Percentiles rank a stretch among this genome's conserved stretches.
These are phyloP conservation scores for Anguilla rostrata DNA, from an alignment of 2,113 vertebrate species.

Conservation along the genomic window DNA sequence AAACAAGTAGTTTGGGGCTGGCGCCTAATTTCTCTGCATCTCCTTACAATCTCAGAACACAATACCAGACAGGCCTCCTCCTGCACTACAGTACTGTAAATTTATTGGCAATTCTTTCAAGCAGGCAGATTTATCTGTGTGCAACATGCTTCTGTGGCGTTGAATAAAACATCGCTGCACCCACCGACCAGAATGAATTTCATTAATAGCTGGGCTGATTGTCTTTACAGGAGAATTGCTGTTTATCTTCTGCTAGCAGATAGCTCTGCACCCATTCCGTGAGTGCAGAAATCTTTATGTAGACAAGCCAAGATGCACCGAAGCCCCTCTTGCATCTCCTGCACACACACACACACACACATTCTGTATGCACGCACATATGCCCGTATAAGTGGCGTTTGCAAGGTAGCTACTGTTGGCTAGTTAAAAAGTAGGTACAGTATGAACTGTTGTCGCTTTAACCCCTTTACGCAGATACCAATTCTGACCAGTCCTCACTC, in stretches of 20 bases:
- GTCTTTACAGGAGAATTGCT: slow-evolving; percentile 18
- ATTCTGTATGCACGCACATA: too few relatives aligned
- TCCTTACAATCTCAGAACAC: not conserved
- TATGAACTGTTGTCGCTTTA: too few relatives aligned
- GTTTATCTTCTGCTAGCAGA: slow-evolving; percentile 21
- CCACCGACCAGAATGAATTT: slow-evolving; percentile 3
- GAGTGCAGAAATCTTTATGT: not conserved
- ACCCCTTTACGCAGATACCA: too few relatives aligned
- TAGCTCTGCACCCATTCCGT: not conserved
- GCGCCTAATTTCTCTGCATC: not conserved
- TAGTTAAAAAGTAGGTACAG: too few relatives aligned
- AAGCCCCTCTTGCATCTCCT: too few relatives aligned
- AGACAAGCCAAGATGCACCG: not conserved
- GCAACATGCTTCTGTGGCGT: not conserved
- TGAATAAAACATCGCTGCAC: slow-evolving; percentile 19
- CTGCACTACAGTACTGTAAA: not conserved
- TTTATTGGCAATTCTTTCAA: slow-evolving; percentile 9
- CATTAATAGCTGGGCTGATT: slow-evolving; percentile 16
- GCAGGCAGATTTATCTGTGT: slow-evolving; percentile 3
- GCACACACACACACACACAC: too few relatives aligned
- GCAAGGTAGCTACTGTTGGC: too few relatives aligned
- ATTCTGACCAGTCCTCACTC: too few relatives aligned
- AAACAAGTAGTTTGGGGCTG: not conserved
- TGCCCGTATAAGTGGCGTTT: too few relatives aligned
- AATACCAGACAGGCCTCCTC: not conserved